Evolutionary conservation across 2,113 vertebrate species (phyloP), one percentile per base, ranked within the genome.

Genomic region (Andinoacara biseriatus): DNA sequence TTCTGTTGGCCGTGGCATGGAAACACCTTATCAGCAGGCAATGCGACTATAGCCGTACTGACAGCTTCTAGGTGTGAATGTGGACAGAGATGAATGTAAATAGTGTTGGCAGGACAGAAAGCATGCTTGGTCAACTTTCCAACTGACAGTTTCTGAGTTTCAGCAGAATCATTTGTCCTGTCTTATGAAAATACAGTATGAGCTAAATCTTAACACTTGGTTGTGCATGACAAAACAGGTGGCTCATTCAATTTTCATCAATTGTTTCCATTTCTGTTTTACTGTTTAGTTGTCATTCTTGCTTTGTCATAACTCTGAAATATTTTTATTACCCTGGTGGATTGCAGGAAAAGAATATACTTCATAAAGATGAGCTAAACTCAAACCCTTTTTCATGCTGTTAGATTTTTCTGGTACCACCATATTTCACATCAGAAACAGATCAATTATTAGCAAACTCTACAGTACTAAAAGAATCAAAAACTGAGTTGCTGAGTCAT

Each of bases 191-290:
- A 26, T 26, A 26, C 26, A 26, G 26, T 2, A 26, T 26, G 26
- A 26, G 26, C 57, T 82, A 88, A 85, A 82, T 58, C 79, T 82
- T 75, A 90, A 85, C 14, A 74, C 74, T 76, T 85, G 61, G 60
- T 87, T 85, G 80, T 76, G 84, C 80, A 87, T 92, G 89, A 89
- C 87, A 88, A 87, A 92, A 86, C 83, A 90, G 84, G 89, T 92
- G 85, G 90, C 86, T 89, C 54, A 52, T 88, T 86, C 46, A 56
- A 86, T 92, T 89, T 86, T 78, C 54, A 29, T 88, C 81, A 87
- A 78, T 49, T 76, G 82, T 40, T 74, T 77, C 58, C 65, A 11
- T 77, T 87, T 46, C 40, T 7, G 31, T 46, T 78, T 81, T 74
- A 9, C 31, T 46, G 10, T 81, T 65, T 58, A 8, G 59, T 82